These are phyloP conservation scores for Drosophila serrata DNA, from an alignment of 1,140 invertebrate genomes.

Conservation along the genomic window DNA sequence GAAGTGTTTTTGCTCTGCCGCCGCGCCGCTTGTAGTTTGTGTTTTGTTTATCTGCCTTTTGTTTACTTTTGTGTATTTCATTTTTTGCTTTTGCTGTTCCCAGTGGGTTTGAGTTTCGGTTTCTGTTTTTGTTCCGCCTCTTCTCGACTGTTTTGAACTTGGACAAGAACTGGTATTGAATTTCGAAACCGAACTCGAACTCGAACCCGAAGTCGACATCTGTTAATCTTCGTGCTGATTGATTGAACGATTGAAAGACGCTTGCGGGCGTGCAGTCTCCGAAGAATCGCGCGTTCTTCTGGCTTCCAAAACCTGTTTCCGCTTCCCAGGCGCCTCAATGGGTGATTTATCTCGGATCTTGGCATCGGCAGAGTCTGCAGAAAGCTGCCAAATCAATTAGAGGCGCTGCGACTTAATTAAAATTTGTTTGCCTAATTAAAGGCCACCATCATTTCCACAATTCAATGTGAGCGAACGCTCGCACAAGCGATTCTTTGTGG, in stretches of 20 bases:
- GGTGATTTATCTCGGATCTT: constrained; percentile 31
- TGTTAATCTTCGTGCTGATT: constrained; percentile 33
- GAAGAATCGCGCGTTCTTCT: constrained; percentile 23
- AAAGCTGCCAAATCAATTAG: constrained; percentile 71
- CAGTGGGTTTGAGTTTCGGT: constrained; percentile 33
- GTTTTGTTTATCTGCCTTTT: constrained; percentile 42
- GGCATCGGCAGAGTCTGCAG: constrained; percentile 9
- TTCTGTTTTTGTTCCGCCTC: constrained; percentile 61
- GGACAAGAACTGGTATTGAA: constrained; percentile 74
- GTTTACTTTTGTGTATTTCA: constrained; percentile 27
- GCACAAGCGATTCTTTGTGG: constrained; percentile 63
- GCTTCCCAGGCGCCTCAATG: constrained; percentile 45
- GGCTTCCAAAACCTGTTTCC: constrained; percentile 46
- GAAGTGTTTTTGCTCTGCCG: constrained; percentile 25
- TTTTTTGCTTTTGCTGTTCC: constrained; percentile 5
- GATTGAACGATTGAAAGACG: constrained; percentile 35
- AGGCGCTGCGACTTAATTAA: constrained; percentile 74
- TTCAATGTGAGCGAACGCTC: constrained; percentile 74
- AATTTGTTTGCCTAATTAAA: constrained; percentile 78
- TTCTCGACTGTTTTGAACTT: constrained; percentile 65
- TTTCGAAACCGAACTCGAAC: constrained; percentile 29
- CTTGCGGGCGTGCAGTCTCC: constrained; percentile 24
- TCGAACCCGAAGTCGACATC: constrained; percentile 36
- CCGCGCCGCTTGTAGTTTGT: constrained; percentile 27
- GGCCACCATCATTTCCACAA: constrained; percentile 31